Conservation (phyloP, 2,888 invertebrate species). For the Catocala sponsa region DNA sequence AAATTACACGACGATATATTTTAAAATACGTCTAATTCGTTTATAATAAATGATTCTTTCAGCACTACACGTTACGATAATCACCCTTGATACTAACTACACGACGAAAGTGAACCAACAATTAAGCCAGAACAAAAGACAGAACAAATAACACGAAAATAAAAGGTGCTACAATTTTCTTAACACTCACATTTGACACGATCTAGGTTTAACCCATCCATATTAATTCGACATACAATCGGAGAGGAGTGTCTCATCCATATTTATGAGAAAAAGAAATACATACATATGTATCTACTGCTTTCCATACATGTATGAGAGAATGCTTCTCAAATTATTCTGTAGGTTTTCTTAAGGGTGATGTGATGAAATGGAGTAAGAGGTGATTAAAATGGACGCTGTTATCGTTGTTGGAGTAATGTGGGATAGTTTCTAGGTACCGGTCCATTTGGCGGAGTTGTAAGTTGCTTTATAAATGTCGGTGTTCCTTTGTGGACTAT, state of each 20-base stretch:
- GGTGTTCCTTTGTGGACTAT: no score
- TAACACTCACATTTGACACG: slow-evolving; percentile 16
- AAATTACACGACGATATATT: no score
- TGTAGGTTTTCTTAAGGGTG: neutral
- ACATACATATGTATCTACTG: slow-evolving; percentile 38
- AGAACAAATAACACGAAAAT: slow-evolving; percentile 7
- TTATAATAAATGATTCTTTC: no score
- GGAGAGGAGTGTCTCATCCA: slow-evolving; percentile 51
- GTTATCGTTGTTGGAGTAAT: neutral
- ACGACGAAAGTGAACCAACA: neutral
- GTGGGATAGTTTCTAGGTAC: neutral
- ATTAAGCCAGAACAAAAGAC: neutral
- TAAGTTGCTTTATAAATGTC: no score
- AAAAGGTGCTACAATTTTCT: slow-evolving; percentile 19
- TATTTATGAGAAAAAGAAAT: slow-evolving; percentile 45
- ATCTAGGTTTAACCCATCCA: slow-evolving; percentile 53
- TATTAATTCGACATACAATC: slow-evolving; percentile 59
- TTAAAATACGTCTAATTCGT: no score
- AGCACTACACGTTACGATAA: no score
- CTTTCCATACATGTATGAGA: slow-evolving; percentile 42
- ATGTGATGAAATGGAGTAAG: slow-evolving; percentile 8
- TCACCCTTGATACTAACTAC: no score
- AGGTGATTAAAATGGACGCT: slow-evolving; percentile 1
- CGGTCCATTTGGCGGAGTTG: neutral
- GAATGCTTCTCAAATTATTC: slow-evolving; percentile 23